Percentiles rank a stretch among this genome's conserved stretches.
phyloP scores from a whole-genome alignment of 2,888 invertebrate genomes.

The Philereme transversata region DNA sequence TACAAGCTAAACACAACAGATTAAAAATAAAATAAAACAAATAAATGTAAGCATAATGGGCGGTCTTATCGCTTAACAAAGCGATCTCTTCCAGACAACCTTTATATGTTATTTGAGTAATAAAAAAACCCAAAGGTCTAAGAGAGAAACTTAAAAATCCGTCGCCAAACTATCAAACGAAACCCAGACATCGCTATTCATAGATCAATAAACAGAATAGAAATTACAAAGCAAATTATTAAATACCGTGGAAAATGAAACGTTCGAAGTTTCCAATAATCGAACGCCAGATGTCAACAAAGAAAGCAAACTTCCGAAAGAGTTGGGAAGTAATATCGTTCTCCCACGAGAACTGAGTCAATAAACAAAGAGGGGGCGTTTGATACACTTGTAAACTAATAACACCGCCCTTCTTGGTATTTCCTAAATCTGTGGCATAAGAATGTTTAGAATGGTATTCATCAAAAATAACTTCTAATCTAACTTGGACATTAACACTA shows the following conservation, averaged over 20 bases:
- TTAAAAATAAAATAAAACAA: too few relatives aligned
- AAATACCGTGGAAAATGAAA: constrained; percentile 57
- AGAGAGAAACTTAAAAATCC: neutral
- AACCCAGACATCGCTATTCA: constrained; percentile 27
- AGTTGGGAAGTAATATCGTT: constrained; percentile 75
- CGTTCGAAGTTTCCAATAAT: constrained; percentile 71
- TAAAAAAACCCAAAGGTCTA: too few relatives aligned
- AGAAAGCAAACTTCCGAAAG: constrained; percentile 81
- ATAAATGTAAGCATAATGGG: too few relatives aligned
- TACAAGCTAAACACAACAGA: too few relatives aligned
- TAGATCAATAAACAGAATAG: constrained; percentile 39
- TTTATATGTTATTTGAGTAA: too few relatives aligned
- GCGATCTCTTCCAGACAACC: too few relatives aligned
- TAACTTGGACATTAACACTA: too few relatives aligned
- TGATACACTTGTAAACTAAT: constrained; percentile 84
- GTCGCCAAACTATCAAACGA: neutral
- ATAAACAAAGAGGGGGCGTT: constrained; percentile 79
- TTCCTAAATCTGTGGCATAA: constrained; percentile 45
- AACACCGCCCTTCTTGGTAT: constrained; percentile 64
- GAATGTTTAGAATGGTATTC: constrained; percentile 13
- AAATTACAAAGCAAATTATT: constrained; percentile 58
- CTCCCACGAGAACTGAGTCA: constrained; percentile 67
- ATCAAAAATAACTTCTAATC: too few relatives aligned
- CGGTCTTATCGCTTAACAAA: too few relatives aligned
- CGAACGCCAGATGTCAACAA: constrained; percentile 79